Conservation (phyloP, 1,140 invertebrate genomes). For the Stratiolaelaps scimitus region DNA sequence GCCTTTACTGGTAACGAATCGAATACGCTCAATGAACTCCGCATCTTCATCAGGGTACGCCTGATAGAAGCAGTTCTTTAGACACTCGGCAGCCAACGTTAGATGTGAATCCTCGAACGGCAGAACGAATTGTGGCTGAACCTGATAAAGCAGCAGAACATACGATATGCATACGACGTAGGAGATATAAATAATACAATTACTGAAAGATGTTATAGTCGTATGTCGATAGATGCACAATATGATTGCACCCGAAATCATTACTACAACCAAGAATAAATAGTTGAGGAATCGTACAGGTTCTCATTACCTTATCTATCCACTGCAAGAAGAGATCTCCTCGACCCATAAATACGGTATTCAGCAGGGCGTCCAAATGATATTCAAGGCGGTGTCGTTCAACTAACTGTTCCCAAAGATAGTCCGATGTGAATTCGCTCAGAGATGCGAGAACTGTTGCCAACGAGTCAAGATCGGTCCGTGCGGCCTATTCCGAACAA, state of each 20-base stretch:
- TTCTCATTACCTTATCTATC: constrained; percentile 6
- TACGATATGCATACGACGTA: too few species aligned
- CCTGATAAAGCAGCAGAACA: too few species aligned
- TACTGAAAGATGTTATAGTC: too few species aligned
- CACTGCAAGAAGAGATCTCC: constrained; percentile 17
- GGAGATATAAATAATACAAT: too few species aligned
- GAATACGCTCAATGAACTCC: constrained; percentile 19
- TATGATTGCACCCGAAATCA: too few species aligned
- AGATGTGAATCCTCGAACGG: constrained; percentile 18
- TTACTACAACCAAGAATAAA: too few species aligned
- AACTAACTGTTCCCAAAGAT: constrained; percentile 17
- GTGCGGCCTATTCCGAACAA: not conserved
- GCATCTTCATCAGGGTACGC: constrained; percentile 21
- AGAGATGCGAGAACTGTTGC: constrained; percentile 3
- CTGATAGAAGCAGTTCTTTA: constrained; percentile 19
- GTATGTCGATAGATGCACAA: too few species aligned
- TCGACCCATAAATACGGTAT: constrained; percentile 23
- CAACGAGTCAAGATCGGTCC: constrained; percentile 2
- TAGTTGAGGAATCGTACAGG: too few species aligned
- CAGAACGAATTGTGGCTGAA: constrained; percentile 14
- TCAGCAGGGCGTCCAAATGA: constrained; percentile 16
- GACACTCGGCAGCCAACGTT: not conserved
- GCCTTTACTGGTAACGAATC: constrained; percentile 2
- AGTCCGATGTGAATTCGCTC: not conserved
- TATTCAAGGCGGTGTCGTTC: constrained; percentile 18